A percentile compares a stretch with the other conserved stretches of the same genome.
These are phyloP conservation scores for Cylindroiulus punctatus DNA, from an alignment of 2,888 invertebrate genomes.

Conservation along the genomic window DNA sequence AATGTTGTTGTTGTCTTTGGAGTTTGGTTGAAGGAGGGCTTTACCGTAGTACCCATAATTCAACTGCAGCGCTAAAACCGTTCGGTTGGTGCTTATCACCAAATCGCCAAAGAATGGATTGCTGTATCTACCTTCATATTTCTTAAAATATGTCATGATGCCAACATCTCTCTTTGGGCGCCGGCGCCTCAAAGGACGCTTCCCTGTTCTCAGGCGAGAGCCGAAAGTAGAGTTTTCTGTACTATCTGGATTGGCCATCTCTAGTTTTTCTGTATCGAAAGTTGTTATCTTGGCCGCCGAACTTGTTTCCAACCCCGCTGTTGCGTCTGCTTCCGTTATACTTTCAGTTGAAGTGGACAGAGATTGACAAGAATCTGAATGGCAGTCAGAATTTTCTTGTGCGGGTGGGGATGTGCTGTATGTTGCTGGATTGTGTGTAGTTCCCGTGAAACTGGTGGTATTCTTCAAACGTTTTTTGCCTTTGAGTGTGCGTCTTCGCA, in stretches of 20 bases:
- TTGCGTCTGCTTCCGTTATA: background rate
- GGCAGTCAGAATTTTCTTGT: background rate
- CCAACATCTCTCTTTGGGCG: conserved; percentile 46
- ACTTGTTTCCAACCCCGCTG: background rate
- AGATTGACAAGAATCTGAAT: background rate
- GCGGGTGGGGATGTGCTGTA: background rate
- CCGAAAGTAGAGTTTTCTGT: background rate
- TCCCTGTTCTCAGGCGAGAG: background rate
- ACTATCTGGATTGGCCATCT: background rate
- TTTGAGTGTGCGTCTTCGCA: background rate
- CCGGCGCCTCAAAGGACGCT: conserved; percentile 23
- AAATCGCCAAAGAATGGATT: conserved; percentile 57
- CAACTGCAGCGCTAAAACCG: conserved; percentile 54
- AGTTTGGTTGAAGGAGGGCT: conserved; percentile 55
- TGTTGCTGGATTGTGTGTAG: background rate
- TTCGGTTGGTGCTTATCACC: conserved; percentile 53
- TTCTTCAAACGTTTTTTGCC: conserved; percentile 1
- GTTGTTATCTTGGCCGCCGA: background rate
- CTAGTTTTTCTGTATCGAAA: background rate
- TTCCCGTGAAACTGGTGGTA: background rate
- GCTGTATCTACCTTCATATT: conserved; percentile 55
- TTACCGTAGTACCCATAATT: conserved; percentile 58
- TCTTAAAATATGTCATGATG: conserved; percentile 13
- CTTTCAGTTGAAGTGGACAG: background rate
- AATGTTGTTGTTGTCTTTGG: background rate